These are phyloP conservation scores for Vulpes vulpes DNA, from an alignment of 2,113 vertebrate species.

Conservation along the genomic window DNA sequence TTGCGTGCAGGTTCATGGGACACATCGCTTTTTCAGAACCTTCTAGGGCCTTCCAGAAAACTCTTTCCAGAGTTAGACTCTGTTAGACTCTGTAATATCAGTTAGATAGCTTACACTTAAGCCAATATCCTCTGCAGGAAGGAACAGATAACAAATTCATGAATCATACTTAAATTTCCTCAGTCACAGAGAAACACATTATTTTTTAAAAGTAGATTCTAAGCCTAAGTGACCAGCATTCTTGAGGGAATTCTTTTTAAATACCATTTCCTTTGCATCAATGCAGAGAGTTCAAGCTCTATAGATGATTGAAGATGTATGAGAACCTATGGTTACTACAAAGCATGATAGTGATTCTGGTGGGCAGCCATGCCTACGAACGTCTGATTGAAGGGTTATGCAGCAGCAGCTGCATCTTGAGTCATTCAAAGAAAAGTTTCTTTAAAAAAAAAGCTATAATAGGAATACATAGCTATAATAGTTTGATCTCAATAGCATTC, in stretches of 20 bases:
- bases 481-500: neutral
- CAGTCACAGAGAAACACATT: neutral
- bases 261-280: neutral
- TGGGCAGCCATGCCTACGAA: accelerated
- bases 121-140: neutral
- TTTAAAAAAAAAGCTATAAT: neutral
- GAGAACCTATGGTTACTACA: neutral
- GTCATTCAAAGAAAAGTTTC: neutral
- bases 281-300: neutral
- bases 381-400: too few species aligned
- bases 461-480: neutral
- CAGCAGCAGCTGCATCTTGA: neutral
- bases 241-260: neutral
- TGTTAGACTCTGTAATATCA: neutral
- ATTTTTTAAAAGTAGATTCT: neutral
- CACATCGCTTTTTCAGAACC: neutral
- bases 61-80: neutral
- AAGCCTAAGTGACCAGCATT: slow-evolving; percentile 22
- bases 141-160: slow-evolving; percentile 15
- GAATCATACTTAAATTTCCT: slow-evolving; percentile 33
- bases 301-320: neutral
- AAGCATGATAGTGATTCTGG: neutral
- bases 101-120: slow-evolving; percentile 26
- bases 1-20: neutral
- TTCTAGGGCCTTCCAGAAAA: slow-evolving; percentile 30